Percentiles rank a stretch among this genome's conserved stretches.
These are phyloP conservation scores for Tragelaphus scriptus DNA, from an alignment of 2,113 vertebrate species.

Conservation along the genomic window DNA sequence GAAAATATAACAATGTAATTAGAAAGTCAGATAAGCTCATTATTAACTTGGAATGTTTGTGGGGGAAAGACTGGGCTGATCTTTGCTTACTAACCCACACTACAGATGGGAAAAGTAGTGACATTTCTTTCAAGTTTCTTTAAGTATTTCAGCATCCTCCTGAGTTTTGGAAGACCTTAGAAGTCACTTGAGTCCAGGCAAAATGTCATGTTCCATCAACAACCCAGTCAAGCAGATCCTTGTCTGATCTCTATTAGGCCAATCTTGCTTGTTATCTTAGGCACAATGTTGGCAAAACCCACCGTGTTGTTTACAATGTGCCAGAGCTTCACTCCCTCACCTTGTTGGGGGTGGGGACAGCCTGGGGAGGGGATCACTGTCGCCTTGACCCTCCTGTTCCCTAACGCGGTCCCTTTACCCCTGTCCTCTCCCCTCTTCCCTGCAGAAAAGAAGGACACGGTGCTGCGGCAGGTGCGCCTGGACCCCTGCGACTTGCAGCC, in stretches of 20 bases:
- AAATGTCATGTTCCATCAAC: background rate
- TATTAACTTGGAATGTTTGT: background rate
- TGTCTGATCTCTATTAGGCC: background rate
- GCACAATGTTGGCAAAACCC: background rate
- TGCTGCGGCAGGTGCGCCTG: slow-evolving; percentile 95
- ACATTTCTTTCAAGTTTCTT: background rate
- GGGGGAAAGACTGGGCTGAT: background rate
- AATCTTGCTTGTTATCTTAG: background rate
- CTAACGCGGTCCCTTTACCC: rapidly evolving
- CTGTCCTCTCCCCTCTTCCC: background rate
- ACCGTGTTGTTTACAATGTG: background rate
- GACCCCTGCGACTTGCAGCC: slow-evolving; percentile 98
- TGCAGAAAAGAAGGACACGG: slow-evolving; percentile 98
- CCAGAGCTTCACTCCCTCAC: background rate
- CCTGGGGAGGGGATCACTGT: background rate
- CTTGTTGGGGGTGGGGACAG: rapidly evolving
- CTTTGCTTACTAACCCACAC: background rate
- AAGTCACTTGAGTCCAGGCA: background rate
- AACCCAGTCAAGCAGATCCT: background rate
- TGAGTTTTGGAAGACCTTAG: background rate
- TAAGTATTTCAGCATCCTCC: background rate
- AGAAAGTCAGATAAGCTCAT: background rate
- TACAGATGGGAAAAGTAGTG: background rate
- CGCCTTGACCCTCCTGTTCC: background rate
- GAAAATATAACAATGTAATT: background rate